These are phyloP conservation scores for Aporrectodea caliginosa DNA, from an alignment of 1,140 invertebrate genomes.

Conservation along the genomic window DNA sequence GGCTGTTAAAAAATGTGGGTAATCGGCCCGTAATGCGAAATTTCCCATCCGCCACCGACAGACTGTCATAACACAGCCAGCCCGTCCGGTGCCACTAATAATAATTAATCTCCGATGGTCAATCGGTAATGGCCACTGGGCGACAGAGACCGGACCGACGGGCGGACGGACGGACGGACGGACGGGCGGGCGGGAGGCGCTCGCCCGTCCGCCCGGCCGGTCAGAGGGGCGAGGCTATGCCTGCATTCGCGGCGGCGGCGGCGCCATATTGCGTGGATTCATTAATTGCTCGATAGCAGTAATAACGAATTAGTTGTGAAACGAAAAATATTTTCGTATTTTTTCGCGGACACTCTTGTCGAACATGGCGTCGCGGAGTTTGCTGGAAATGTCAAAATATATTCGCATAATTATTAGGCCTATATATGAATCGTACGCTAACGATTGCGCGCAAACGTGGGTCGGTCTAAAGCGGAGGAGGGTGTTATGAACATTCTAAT, in stretches of 20 bases:
- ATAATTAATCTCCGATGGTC: constrained; percentile 1
- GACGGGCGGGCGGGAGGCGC: too few species aligned
- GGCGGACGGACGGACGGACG: too few species aligned
- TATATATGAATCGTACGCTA: neutral
- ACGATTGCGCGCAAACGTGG: neutral
- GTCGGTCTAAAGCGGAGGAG: too few species aligned
- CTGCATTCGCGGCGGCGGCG: too few species aligned
- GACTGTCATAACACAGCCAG: neutral
- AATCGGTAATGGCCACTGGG: too few species aligned
- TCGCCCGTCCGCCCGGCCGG: too few species aligned
- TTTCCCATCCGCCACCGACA: neutral
- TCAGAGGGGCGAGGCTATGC: too few species aligned
- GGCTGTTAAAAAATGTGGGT: neutral
- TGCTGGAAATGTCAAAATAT: neutral
- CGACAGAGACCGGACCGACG: too few species aligned
- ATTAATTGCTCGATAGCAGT: neutral
- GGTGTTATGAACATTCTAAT: neutral
- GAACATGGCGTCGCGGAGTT: neutral
- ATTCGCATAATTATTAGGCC: neutral
- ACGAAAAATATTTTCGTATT: constrained; percentile 3
- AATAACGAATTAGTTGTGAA: neutral
- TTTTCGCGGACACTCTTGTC: neutral
- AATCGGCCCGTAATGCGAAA: neutral
- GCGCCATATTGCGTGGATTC: neutral
- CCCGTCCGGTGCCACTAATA: neutral